Base-by-base conservation (phyloP, 2,888 invertebrate genomes). In the Lasioglossum marginatum region DNA sequence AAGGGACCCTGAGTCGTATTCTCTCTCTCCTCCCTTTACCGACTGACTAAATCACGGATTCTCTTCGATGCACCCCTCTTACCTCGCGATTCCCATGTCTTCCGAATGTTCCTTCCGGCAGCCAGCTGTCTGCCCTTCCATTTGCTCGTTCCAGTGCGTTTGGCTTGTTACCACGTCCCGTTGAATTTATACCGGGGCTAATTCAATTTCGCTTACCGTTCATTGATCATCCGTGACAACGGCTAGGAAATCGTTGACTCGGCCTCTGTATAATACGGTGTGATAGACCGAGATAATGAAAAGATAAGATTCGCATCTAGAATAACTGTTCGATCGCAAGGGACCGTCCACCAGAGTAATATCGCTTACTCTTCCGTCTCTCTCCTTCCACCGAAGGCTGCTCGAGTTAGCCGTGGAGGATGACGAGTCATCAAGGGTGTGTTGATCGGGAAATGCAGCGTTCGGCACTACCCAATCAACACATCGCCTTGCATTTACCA, bases 21-120 rank as follows among this genome's bases (percentile, higher is more conserved):
- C 63, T 57, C 40, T 34, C 10, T 37, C n/a, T 23, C 68, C 4
- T 1, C 34, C 68, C 40, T 19, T 37, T n/a, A 23, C 23, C 37
- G 23, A 19, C 63, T 43, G 86, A 40, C 71, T 86, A 86, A 86
- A 85, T 86, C 78, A 77, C 81, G 76, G 52, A 70, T 71, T 31
- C 76, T 37, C 79, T 68, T 81, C 79, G 45, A n/a, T 57, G 43
- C 74, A 57, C 48, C 12, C 52, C 63, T 63, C 57, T 63, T 1
- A 16, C 72, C 31, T 34, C 63, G 48, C 4, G 16, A 16, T 14
- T 40, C 73, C 34, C 52, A 34, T 76, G 66, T 82, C 87, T 76
- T 73, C 66, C 66, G 57, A 40, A 82, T 79, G 74, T 82, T 82
- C 83, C 83, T 83, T 74, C 77, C 70, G 43, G 43, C 71, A 43